Conservation (phyloP, 2,797 vertebrate species). For the Cottoperca gobio region DNA sequence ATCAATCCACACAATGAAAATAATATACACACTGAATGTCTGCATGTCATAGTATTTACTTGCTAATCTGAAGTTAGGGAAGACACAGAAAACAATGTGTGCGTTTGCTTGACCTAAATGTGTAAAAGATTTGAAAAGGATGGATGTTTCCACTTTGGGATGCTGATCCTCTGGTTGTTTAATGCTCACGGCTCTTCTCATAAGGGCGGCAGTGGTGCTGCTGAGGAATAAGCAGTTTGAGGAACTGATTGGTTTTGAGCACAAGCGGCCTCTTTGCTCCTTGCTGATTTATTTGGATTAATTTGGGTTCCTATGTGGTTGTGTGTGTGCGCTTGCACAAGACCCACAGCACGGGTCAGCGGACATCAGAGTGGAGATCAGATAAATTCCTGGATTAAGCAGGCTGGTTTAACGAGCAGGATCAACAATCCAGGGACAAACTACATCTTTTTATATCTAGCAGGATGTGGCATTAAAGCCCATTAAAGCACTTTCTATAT, state of each 20-base stretch:
- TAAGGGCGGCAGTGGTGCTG: slow-evolving; percentile 10
- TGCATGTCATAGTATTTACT: not conserved
- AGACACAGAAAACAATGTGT: not conserved
- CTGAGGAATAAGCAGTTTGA: slow-evolving; percentile 46
- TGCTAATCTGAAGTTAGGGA: not conserved
- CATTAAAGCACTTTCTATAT: not conserved
- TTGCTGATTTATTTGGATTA: slow-evolving; percentile 41
- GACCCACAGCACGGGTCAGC: not conserved
- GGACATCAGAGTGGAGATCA: slow-evolving; percentile 17
- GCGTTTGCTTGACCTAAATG: slow-evolving; percentile 21
- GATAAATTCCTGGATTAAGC: slow-evolving; percentile 36
- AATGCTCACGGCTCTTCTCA: slow-evolving; percentile 12
- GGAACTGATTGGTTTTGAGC: slow-evolving; percentile 59
- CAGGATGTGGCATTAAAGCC: not conserved
- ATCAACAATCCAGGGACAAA: slow-evolving; percentile 15
- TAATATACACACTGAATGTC: not conserved
- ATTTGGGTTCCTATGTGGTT: slow-evolving; percentile 13
- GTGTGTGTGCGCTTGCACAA: not conserved
- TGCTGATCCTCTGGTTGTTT: slow-evolving; percentile 45
- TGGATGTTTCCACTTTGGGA: slow-evolving; percentile 33
- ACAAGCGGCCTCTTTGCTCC: slow-evolving; percentile 13
- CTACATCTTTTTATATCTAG: not conserved
- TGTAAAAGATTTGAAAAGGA: slow-evolving; percentile 17
- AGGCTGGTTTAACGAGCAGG: slow-evolving; percentile 21
- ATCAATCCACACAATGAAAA: slow-evolving; percentile 27